Evolutionary conservation across 2,888 invertebrate genomes (phyloP).

Genomic region (Orchesellides sinensis): DNA sequence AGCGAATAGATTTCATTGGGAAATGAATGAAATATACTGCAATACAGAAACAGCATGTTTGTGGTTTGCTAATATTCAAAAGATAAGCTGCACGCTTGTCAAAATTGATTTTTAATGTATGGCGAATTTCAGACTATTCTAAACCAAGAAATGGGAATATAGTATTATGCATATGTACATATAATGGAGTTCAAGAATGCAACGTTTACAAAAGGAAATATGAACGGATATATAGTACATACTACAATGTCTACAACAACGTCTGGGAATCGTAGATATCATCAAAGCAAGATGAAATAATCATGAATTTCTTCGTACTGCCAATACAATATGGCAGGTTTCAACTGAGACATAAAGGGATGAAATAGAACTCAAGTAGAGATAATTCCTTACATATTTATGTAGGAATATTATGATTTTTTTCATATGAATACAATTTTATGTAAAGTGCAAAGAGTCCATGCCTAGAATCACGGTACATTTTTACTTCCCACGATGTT

Average conservation of each 20-base stretch:
- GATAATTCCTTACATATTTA: too few relatives aligned
- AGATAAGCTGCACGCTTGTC: slow-evolving; percentile 35
- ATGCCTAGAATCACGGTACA: too few relatives aligned
- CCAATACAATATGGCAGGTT: slow-evolving; percentile 56
- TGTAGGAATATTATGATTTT: too few relatives aligned
- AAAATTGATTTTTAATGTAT: slow-evolving; percentile 37
- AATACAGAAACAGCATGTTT: neutral
- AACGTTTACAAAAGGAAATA: too few relatives aligned
- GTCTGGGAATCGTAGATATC: slow-evolving; percentile 42
- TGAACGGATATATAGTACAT: too few relatives aligned
- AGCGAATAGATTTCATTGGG: neutral
- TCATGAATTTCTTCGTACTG: slow-evolving; percentile 51
- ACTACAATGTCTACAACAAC: neutral
- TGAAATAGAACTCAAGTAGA: too few relatives aligned
- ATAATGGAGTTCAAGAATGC: neutral
- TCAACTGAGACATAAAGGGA: too few relatives aligned
- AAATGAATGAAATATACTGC: neutral
- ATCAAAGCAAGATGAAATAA: slow-evolving; percentile 46
- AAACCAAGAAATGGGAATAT: neutral
- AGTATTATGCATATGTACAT: neutral
- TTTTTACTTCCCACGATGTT: too few relatives aligned
- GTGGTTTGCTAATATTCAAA: slow-evolving; percentile 39
- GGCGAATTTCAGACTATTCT: neutral
- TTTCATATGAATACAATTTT: too few relatives aligned
- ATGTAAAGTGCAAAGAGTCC: too few relatives aligned